Evolutionary conservation across 1,140 invertebrate species (phyloP).

Genomic region (Drosophila quadrilineata): DNA sequence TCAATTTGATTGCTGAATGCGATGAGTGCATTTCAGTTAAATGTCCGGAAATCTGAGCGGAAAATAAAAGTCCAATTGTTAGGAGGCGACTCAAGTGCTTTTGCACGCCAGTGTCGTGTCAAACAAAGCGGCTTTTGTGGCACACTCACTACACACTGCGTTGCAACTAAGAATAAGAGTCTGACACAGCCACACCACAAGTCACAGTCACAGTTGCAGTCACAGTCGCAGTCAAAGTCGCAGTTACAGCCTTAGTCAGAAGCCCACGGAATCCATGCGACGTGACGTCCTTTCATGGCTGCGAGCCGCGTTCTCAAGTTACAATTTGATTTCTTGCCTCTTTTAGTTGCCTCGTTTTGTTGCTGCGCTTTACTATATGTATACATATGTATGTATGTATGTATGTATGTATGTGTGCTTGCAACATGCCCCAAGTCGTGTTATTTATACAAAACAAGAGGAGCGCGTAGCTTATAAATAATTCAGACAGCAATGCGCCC

Average conservation of each 20-base stretch:
- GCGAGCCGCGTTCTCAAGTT: conserved; percentile 56
- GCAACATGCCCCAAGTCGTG: conserved; percentile 49
- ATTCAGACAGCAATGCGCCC: conserved; percentile 57
- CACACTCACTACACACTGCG: conserved; percentile 4
- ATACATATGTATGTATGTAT: no score
- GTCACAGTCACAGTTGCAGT: not conserved
- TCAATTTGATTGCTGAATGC: conserved; percentile 5
- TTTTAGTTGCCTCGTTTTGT: not conserved
- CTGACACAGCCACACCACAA: not conserved
- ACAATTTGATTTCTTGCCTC: conserved; percentile 61
- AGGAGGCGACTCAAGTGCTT: conserved; percentile 57
- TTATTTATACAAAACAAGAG: conserved; percentile 54
- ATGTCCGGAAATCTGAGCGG: conserved; percentile 46
- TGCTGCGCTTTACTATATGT: no score
- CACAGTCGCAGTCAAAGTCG: not conserved
- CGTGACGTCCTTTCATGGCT: conserved; percentile 55
- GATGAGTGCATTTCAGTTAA: conserved; percentile 43
- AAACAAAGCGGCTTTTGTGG: conserved; percentile 48
- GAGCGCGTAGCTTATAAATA: conserved; percentile 61
- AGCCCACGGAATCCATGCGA: conserved; percentile 22
- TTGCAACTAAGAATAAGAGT: conserved; percentile 3
- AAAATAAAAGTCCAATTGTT: conserved; percentile 42
- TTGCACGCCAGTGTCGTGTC: conserved; percentile 58
- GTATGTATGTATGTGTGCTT: no score
- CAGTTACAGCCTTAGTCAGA: not conserved